Percentiles rank a stretch among this genome's conserved stretches.
Evolutionary conservation across 2,113 vertebrate species (phyloP).

Genomic region (Jaculus jaculus): DNA sequence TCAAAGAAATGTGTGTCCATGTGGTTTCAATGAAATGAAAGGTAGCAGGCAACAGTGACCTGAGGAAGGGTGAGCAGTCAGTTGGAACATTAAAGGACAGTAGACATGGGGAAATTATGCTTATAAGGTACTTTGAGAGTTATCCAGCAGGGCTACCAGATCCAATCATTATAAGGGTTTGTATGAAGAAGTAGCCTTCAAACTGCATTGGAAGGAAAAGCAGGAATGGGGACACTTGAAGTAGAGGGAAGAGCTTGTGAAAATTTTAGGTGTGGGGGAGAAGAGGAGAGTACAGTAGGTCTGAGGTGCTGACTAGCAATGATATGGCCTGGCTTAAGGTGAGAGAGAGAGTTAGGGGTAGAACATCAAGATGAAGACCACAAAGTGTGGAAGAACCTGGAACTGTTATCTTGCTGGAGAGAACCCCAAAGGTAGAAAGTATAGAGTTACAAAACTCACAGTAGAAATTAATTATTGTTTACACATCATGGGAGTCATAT

Average conservation of each 20-base stretch:
- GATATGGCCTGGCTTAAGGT: not conserved
- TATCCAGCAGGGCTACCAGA: not conserved
- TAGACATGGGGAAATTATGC: not conserved
- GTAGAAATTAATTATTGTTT: not conserved
- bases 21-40: fast-evolving
- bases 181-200: not conserved
- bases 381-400: not conserved
- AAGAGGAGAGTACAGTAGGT: fast-evolving
- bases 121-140: not conserved
- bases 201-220: not conserved
- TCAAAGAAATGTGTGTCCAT: not conserved
- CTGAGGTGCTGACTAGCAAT: not conserved
- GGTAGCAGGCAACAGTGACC: not conserved
- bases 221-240: not conserved
- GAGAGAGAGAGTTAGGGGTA: not conserved
- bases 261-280: too few relatives aligned
- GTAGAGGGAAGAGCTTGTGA: not conserved
- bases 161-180: not conserved
- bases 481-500: too few relatives aligned
- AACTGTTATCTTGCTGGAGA: not conserved
- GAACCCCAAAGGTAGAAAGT: not conserved
- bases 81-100: not conserved
- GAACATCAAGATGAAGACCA: not conserved
- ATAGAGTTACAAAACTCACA: not conserved
- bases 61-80: not conserved